Evolutionary conservation across 1,140 invertebrate species (phyloP).

Genomic region (Drosophila lini): DNA sequence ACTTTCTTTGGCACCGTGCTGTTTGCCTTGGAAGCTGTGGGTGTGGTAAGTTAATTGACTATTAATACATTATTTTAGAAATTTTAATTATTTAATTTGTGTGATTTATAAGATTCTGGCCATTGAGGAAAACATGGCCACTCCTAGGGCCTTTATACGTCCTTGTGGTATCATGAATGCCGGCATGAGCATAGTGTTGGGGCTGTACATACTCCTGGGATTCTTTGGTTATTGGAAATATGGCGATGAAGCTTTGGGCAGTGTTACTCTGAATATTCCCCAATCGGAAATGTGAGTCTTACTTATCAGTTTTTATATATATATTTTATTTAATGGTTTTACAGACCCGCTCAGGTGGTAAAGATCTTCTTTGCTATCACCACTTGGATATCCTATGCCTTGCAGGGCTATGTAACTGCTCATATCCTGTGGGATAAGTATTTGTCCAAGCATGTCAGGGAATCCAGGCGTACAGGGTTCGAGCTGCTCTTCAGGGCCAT

Average conservation of each 20-base stretch:
- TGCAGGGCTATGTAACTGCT: slow-evolving; percentile 97
- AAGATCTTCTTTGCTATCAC: slow-evolving; percentile 93
- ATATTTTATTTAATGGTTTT: slow-evolving; percentile 57
- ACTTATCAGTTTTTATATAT: fast-evolving
- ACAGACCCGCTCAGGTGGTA: slow-evolving; percentile 91
- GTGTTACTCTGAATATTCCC: slow-evolving; percentile 91
- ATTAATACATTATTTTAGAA: background rate
- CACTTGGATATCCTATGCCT: slow-evolving; percentile 95
- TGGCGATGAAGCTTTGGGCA: slow-evolving; percentile 87
- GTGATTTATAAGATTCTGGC: slow-evolving; percentile 89
- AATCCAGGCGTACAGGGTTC: slow-evolving; percentile 85
- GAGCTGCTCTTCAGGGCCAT: slow-evolving; percentile 88
- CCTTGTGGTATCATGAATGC: slow-evolving; percentile 91
- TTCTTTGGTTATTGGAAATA: slow-evolving; percentile 94
- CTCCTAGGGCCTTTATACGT: slow-evolving; percentile 89
- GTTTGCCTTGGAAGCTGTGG: slow-evolving; percentile 95
- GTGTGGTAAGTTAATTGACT: slow-evolving; percentile 87
- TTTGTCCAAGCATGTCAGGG: slow-evolving; percentile 86
- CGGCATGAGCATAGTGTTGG: slow-evolving; percentile 90
- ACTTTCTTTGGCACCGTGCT: slow-evolving; percentile 94
- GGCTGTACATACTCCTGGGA: slow-evolving; percentile 90
- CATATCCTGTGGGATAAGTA: slow-evolving; percentile 94
- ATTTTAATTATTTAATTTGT: background rate
- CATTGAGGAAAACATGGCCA: slow-evolving; percentile 94
- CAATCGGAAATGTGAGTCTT: slow-evolving; percentile 84